These are phyloP conservation scores for Eupeodes corollae DNA, from an alignment of 1,140 invertebrate species.

Conservation along the genomic window DNA sequence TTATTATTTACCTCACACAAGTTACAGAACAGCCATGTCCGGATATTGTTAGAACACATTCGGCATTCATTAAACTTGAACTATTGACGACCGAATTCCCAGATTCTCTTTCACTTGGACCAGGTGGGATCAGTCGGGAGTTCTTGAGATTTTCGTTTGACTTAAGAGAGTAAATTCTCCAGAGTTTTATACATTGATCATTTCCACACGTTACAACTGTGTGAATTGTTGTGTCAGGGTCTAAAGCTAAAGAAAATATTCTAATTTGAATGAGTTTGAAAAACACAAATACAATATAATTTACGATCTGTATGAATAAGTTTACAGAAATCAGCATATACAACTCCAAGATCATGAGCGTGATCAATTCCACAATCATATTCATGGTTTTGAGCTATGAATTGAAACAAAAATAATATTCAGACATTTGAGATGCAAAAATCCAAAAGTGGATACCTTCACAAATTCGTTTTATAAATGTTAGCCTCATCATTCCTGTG, in stretches of 20 bases:
- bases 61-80: conserved; percentile 6
- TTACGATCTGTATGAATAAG: conserved; percentile 26
- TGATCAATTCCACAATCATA: conserved; percentile 40
- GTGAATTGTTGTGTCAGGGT: conserved; percentile 36
- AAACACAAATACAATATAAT: conserved; percentile 3
- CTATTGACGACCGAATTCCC: conserved; percentile 1
- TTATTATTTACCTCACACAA: conserved; percentile 36
- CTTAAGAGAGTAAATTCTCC: conserved; percentile 37
- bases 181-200: conserved; percentile 61
- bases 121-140: not conserved
- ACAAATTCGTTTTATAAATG: conserved; percentile 11
- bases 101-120: not conserved
- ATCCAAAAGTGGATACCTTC: not conserved
- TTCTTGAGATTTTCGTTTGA: conserved; percentile 18
- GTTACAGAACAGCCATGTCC: conserved; percentile 46
- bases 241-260: not conserved
- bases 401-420: not conserved
- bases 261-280: not conserved
- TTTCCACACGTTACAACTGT: conserved; percentile 57
- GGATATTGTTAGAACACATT: conserved; percentile 21
- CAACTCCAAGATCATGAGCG: conserved; percentile 64
- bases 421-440: not conserved
- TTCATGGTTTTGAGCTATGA: not conserved
- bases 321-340: conserved; percentile 51
- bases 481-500: conserved; percentile 49